Percentiles rank a stretch among this genome's conserved stretches.
phyloP scores from a whole-genome alignment of 2,113 vertebrate genomes.

The Dissostichus mawsoni region DNA sequence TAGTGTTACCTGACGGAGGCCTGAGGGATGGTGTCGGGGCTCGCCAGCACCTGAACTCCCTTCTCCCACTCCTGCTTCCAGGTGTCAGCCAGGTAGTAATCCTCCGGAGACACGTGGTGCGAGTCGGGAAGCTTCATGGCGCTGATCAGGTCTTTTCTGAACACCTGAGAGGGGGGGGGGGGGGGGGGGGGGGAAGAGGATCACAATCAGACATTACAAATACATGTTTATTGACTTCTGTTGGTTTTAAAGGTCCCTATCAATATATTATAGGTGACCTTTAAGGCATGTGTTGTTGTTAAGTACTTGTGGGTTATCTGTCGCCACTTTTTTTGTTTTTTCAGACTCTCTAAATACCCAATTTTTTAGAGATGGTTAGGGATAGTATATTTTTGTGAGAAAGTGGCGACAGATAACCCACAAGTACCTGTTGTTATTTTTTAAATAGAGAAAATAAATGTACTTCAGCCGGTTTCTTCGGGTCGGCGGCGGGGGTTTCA shows the following conservation, averaged over 20 bases:
- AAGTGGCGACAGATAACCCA: no score
- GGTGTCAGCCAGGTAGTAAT: conserved; percentile 93
- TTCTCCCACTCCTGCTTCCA: conserved; percentile 99
- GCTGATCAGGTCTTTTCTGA: conserved; percentile 99
- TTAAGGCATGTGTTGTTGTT: no score
- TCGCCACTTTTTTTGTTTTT: no score
- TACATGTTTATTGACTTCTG: no score
- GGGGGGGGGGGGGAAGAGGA: background rate
- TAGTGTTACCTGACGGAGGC: conserved; percentile 89
- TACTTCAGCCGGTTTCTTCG: conserved; percentile 96
- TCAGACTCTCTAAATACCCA: no score
- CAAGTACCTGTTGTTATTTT: no score
- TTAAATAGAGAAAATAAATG: background rate
- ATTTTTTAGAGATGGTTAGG: no score
- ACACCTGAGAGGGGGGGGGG: conserved; percentile 85
- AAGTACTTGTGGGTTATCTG: no score
- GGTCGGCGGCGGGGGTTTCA: conserved; percentile 89
- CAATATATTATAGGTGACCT: no score
- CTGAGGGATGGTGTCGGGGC: conserved; percentile 91
- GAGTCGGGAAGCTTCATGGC: conserved; percentile 99
- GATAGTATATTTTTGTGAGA: no score
- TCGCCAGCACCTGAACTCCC: conserved; percentile 95
- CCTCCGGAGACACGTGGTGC: conserved; percentile 92
- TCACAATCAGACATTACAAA: background rate
- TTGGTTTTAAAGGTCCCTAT: no score